Evolutionary conservation across 2,797 vertebrate genomes (phyloP), one percentile per base, ranked within the genome.

Genomic region (Eupleurogrammus muticus): DNA sequence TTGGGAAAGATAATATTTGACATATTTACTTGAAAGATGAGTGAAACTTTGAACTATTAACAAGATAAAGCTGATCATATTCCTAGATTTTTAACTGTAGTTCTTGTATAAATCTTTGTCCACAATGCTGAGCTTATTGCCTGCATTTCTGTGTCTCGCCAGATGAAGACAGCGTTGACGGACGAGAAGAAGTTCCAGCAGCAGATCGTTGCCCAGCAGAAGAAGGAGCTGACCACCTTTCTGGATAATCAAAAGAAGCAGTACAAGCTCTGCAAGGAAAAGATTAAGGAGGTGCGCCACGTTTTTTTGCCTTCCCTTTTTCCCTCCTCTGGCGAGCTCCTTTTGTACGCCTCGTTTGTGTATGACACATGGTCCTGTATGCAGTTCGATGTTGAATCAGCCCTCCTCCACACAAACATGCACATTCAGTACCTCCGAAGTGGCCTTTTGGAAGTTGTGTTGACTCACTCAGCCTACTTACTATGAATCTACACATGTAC

Each of bases 201-300:
- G 93, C 98, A 99, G 95, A 99, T 99, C 75, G 83, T 96, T 93
- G 93, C 96, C 83, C 98, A 99, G 94, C 98, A 99, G 92, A 99
- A 99, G 95, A 99, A 98, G 91, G 98, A 99, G 90, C 95, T 99
- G 92, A 97, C 96, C 92, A 99, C 94, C 87, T 99, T 99, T 92
- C 94, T 99, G 92, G 98, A 99, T 93, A 98, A 95, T 94, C 98
- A 99, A 90, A 99, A 98, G 95, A 98, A 96, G 88, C 97, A 99
- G 93, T 99, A 99, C 93, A 99, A 99, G 91, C 96, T 99, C 93
- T 99, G 98, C 95, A 99, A 99, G 91, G 98, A 99, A 94, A 99
- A 99, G 93, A 99, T 99, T 91, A 99, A 99, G 95, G 97, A 99
- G 97, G 98, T 94, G 90, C 11, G 85, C 42, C 12, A 0, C 24